Evolutionary conservation across 1,140 invertebrate genomes (phyloP).

Genomic region (Drosophila mojavensis): DNA sequence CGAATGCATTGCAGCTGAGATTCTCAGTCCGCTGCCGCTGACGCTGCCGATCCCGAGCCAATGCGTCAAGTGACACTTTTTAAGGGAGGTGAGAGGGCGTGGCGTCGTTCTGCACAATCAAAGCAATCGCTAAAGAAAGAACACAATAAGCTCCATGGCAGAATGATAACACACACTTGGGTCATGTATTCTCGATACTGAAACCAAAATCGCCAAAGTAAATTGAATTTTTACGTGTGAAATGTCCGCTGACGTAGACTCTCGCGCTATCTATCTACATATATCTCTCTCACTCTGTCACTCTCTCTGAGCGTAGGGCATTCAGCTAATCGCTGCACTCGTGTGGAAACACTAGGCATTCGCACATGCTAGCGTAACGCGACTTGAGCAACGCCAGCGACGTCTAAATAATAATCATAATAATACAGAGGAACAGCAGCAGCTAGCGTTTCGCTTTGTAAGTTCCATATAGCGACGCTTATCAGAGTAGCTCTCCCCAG

Average conservation of each 20-base stretch:
- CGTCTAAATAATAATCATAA: not conserved
- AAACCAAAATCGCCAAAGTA: conserved; percentile 4
- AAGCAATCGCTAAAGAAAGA: conserved; percentile 18
- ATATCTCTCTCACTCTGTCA: not conserved
- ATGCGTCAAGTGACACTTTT: not conserved
- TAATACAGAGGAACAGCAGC: not conserved
- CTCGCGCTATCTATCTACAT: not conserved
- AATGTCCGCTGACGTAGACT: conserved; percentile 52
- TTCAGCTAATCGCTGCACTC: conserved; percentile 41
- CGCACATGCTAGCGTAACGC: conserved; percentile 61
- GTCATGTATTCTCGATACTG: conserved; percentile 1
- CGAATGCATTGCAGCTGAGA: conserved; percentile 18
- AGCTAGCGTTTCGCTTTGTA: not conserved
- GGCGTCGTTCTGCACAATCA: conserved; percentile 21
- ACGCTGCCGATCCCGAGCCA: not conserved
- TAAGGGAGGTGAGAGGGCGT: not conserved
- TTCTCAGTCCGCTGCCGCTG: not conserved
- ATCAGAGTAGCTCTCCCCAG: conserved; percentile 9
- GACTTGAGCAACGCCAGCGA: conserved; percentile 34
- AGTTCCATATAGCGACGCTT: conserved; percentile 2
- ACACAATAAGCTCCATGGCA: conserved; percentile 22
- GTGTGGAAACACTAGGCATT: conserved; percentile 42
- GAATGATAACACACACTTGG: conserved; percentile 56
- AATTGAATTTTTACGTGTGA: conserved; percentile 69
- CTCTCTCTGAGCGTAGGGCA: conserved; percentile 33